phyloP scores from a whole-genome alignment of 2,888 invertebrate genomes.

The Crepidodera aurea region DNA sequence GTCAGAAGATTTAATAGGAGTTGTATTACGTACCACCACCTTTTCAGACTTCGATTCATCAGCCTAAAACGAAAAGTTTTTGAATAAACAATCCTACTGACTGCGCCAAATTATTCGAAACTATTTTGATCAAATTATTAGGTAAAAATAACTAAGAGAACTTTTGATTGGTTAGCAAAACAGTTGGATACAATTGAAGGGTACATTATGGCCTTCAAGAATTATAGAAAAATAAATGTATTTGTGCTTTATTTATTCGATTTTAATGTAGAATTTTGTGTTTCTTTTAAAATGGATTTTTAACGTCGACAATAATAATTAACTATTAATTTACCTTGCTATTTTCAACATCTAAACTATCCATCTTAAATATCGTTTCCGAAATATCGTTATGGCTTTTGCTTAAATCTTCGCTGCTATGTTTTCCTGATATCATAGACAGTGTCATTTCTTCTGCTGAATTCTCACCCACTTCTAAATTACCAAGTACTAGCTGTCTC shows the following conservation, averaged over 20 bases:
- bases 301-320: too few relatives aligned
- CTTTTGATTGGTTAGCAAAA: too few relatives aligned
- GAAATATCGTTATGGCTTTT: constrained; percentile 58
- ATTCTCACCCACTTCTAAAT: constrained; percentile 58
- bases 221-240: too few relatives aligned
- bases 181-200: too few relatives aligned
- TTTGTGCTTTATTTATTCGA: too few relatives aligned
- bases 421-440: constrained; percentile 54
- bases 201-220: too few relatives aligned
- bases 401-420: constrained; percentile 57
- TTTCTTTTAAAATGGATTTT: too few relatives aligned
- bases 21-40: background rate
- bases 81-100: background rate
- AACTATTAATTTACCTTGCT: constrained; percentile 39
- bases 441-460: constrained; percentile 57
- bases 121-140: background rate
- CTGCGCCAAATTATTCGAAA: too few relatives aligned
- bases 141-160: too few relatives aligned
- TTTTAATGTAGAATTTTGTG: too few relatives aligned
- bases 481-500: constrained; percentile 59
- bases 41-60: constrained; percentile 36
- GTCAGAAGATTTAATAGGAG: constrained; percentile 34
- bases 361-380: constrained; percentile 76
- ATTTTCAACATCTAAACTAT: constrained; percentile 66
- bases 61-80: constrained; percentile 22